A percentile compares a stretch with the other conserved stretches of the same genome.
Conservation (phyloP, 2,888 invertebrate genomes). For the Apamea anceps region DNA sequence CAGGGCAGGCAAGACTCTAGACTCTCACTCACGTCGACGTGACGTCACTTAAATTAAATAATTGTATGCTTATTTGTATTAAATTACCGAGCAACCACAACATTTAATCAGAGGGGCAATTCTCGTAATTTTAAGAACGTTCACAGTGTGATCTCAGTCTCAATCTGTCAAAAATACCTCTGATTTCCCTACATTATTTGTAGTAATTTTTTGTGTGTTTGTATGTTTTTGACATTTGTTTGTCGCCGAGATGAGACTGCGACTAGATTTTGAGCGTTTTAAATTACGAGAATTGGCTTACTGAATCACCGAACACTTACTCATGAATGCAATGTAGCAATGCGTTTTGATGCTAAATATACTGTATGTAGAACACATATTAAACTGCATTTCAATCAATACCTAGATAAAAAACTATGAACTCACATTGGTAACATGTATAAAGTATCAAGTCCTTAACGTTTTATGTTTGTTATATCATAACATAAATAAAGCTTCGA, state of each 20-base stretch:
- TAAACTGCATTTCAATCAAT: conserved; percentile 20
- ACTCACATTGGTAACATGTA: conserved; percentile 56
- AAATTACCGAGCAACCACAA: not conserved
- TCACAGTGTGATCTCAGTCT: too few species aligned
- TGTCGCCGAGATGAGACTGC: too few species aligned
- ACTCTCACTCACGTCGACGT: too few species aligned
- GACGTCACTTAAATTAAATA: not conserved
- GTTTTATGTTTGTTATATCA: conserved; percentile 45
- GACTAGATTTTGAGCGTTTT: too few species aligned
- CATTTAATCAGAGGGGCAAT: too few species aligned
- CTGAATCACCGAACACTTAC: not conserved
- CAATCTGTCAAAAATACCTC: too few species aligned
- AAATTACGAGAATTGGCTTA: too few species aligned
- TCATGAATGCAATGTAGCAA: not conserved
- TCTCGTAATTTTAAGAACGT: too few species aligned
- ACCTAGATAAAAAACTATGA: conserved; percentile 35
- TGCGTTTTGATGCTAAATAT: conserved; percentile 2
- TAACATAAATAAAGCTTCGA: conserved; percentile 64
- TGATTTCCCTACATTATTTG: too few species aligned
- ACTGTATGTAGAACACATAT: not conserved
- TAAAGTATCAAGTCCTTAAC: conserved; percentile 41
- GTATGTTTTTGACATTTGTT: too few species aligned
- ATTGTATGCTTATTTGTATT: not conserved
- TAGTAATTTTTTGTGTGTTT: too few species aligned
- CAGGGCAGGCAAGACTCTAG: too few species aligned